Evolutionary conservation across 2,113 vertebrate species (phyloP).

Genomic region (Oryzias melastigma): DNA sequence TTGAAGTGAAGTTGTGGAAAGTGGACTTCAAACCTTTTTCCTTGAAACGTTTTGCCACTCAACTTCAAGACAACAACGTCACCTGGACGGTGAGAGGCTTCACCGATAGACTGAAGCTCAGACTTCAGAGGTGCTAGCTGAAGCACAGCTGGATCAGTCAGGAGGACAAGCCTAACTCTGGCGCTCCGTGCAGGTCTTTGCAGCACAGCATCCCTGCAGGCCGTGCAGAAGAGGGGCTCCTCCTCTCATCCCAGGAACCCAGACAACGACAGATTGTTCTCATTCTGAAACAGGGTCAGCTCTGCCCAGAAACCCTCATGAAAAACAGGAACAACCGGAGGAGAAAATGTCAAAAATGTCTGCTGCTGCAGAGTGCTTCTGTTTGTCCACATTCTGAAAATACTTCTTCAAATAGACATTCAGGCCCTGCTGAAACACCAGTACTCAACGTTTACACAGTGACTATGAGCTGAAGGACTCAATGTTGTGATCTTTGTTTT

Average conservation of each 20-base stretch:
- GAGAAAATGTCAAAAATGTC: neutral
- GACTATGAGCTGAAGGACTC: too few relatives aligned
- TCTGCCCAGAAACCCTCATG: neutral
- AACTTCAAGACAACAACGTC: too few relatives aligned
- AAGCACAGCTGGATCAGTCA: neutral
- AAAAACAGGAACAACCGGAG: neutral
- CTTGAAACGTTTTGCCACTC: too few relatives aligned
- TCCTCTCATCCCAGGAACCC: conserved; percentile 2
- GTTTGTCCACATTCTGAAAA: too few relatives aligned
- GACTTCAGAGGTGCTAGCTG: too few relatives aligned
- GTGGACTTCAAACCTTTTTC: too few relatives aligned
- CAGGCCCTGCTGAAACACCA: neutral
- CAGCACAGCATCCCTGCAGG: conserved; percentile 14
- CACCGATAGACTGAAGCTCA: too few relatives aligned
- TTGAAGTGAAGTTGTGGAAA: too few relatives aligned
- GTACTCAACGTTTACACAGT: neutral
- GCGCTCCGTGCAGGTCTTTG: neutral
- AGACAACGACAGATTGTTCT: conserved; percentile 11
- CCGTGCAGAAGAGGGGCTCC: neutral
- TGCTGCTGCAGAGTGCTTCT: neutral
- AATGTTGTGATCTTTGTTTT: too few relatives aligned
- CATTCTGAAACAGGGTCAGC: neutral
- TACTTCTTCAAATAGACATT: too few relatives aligned
- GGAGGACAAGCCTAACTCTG: neutral
- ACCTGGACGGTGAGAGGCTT: too few relatives aligned